Evolutionary conservation across 2,797 vertebrate species (phyloP), one percentile per base, ranked within the genome.

Genomic region (Schizopygopsis pylzovi): DNA sequence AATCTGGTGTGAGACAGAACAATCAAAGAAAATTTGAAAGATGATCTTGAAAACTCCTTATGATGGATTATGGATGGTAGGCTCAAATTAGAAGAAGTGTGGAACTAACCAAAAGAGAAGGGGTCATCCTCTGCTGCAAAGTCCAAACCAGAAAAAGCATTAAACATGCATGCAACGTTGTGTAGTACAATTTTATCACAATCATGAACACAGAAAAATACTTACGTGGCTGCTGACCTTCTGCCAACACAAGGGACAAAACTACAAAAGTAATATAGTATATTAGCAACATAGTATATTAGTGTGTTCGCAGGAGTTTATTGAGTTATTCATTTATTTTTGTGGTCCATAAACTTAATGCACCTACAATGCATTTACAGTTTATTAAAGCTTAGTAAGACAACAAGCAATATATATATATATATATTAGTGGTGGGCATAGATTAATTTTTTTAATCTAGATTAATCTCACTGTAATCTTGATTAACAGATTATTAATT

Each of bases 41-140:
- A 45, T 61, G 11, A 56, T 81, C 56, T 79, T 45, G 7, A 49
- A 47, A 33, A 13, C 28, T 49, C 4, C 13, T 41, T 52, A 25
- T 47, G 4, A 45, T 61, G 12, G 45, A 41, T 25, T 65, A 72
- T 15, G 10, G n/a, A 20, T 82, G 25, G 12, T 63, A 2, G 12
- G 13, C 22, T 3, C 82, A 70, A 1, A 39, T 20, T 78, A 56
- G 37, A 84, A 79, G 16, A 15, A 54, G 10, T 41, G 6, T 49
- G 10, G 20, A 33, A 83, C 89, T 94, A 91, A 96, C 95, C 95
- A 81, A 96, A 96, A 28, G 91, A 94, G 67, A 96, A 96, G 1
- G 95, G 94, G 65, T 96, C 93, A 7, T 95, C 93, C 82, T 92
- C 92, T 18, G 75, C 93, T 92, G 92, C 11, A 28, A 85, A 89